Evolutionary conservation across 2,113 vertebrate genomes (phyloP).

Genomic region (Macheiramphus alcinus): DNA sequence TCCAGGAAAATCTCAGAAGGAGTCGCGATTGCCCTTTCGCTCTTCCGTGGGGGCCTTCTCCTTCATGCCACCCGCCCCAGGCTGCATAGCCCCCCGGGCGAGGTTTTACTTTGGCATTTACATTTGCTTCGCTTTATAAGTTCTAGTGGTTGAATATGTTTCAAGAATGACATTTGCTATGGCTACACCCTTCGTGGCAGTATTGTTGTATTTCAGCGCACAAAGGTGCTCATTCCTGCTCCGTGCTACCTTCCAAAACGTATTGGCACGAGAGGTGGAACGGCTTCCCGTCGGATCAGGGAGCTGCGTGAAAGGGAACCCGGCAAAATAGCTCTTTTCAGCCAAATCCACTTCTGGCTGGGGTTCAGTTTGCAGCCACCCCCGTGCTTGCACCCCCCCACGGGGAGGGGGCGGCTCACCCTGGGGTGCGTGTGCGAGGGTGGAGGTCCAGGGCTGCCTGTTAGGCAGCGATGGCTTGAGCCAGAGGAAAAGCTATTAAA

Average conservation of each 20-base stretch:
- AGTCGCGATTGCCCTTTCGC: neutral
- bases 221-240: neutral
- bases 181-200: accelerated
- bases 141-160: neutral
- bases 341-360: neutral
- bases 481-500: neutral
- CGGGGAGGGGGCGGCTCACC: accelerated
- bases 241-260: accelerated
- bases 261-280: no score
- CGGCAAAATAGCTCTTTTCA: neutral
- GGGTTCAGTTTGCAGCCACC: neutral
- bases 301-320: neutral
- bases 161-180: neutral
- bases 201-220: accelerated
- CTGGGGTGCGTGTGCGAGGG: accelerated
- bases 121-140: accelerated
- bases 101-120: neutral
- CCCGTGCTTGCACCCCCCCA: neutral
- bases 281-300: neutral
- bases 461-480: neutral
- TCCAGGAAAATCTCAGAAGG: neutral
- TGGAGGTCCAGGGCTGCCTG: neutral
- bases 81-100: neutral
- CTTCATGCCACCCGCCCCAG: neutral
- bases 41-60: neutral